A percentile compares a stretch with the other conserved stretches of the same genome.
Evolutionary conservation across 2,113 vertebrate genomes (phyloP).

Genomic region (Xiphorhynchus elegans): DNA sequence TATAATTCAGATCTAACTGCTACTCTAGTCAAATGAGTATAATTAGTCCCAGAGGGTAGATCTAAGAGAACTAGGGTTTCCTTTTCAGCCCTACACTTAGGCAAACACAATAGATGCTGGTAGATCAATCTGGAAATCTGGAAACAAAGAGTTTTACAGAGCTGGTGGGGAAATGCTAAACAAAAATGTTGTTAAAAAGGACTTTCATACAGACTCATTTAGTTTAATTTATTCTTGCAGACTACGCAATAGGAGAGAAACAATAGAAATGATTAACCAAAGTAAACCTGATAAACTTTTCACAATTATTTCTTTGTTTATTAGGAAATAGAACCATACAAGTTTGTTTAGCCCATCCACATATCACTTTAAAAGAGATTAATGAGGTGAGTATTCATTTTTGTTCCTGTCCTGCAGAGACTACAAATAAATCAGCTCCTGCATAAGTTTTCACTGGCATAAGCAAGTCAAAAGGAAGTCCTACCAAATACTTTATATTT

Average conservation of each 20-base stretch:
- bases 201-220: constrained; percentile 19
- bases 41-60: constrained; percentile 80
- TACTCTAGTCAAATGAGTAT: constrained; percentile 76
- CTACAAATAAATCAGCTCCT: not conserved
- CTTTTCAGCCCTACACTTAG: constrained; percentile 73
- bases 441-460: not conserved
- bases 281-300: constrained; percentile 56
- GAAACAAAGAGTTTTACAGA: constrained; percentile 33
- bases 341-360: constrained; percentile 13
- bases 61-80: constrained; percentile 70
- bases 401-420: not conserved
- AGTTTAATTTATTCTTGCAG: constrained; percentile 33
- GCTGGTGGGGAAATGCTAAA: constrained; percentile 30
- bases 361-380: constrained; percentile 9
- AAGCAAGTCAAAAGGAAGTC: not conserved
- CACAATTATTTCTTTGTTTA: constrained; percentile 16
- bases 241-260: constrained; percentile 11
- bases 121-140: constrained; percentile 43
- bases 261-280: constrained; percentile 48
- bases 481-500: not conserved
- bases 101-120: constrained; percentile 60
- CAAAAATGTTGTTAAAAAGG: constrained; percentile 18
- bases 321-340: constrained; percentile 40
- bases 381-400: not conserved
- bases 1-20: constrained; percentile 79